phyloP scores from a whole-genome alignment of 2,888 invertebrate genomes.

The Caenorhabditis zanzibari region DNA sequence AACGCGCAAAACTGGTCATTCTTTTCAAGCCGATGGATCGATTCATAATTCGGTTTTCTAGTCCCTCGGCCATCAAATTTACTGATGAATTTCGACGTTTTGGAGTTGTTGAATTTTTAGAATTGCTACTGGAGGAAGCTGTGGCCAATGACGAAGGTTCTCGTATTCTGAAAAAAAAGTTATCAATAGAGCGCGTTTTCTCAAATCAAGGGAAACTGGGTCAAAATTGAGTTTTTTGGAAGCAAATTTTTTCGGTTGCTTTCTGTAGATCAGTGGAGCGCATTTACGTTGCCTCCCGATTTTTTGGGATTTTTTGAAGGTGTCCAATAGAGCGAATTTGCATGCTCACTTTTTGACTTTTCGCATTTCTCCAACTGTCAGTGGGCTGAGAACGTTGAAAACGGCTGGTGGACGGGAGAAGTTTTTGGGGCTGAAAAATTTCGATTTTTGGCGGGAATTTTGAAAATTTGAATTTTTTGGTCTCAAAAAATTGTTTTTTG shows the following conservation, averaged over 20 bases:
- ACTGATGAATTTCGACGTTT: conserved; percentile 14
- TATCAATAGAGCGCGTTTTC: conserved; percentile 1
- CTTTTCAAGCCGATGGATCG: conserved; percentile 58
- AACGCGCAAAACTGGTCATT: conserved; percentile 57
- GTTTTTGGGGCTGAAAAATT: conserved; percentile 47
- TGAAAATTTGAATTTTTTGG: not conserved
- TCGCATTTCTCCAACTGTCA: conserved; percentile 75
- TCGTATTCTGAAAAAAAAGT: conserved; percentile 37
- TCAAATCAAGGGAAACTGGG: not conserved
- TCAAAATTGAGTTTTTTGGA: no score
- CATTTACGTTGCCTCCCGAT: no score
- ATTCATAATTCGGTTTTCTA: conserved; percentile 43
- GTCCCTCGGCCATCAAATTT: conserved; percentile 15
- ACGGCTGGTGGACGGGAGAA: conserved; percentile 67
- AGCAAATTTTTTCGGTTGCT: no score
- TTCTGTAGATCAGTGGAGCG: no score
- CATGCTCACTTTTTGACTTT: conserved; percentile 68
- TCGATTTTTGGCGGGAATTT: not conserved
- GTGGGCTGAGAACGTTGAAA: conserved; percentile 75
- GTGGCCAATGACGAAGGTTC: not conserved
- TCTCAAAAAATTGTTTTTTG: not conserved
- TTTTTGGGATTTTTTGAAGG: no score
- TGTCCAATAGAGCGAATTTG: no score
- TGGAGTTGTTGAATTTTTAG: not conserved
- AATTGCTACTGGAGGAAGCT: not conserved